These are phyloP conservation scores for Drosophila obscura DNA, from an alignment of 1,140 invertebrate species.

Conservation along the genomic window DNA sequence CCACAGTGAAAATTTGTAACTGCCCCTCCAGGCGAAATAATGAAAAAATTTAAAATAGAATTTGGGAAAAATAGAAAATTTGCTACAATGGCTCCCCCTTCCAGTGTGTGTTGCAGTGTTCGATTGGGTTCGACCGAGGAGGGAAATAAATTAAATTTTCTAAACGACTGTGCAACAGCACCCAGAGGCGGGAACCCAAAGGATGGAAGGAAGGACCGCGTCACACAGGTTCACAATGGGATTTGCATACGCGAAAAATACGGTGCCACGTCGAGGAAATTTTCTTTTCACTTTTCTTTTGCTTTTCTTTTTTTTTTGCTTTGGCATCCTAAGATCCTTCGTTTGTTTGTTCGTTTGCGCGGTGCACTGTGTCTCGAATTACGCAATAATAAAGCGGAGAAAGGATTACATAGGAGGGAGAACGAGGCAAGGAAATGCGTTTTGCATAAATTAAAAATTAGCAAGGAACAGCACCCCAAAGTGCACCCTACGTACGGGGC, in stretches of 20 bases:
- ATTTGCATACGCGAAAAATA: conserved; percentile 78
- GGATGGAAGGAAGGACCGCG: conserved; percentile 21
- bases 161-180: conserved; percentile 73
- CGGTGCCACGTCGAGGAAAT: conserved; percentile 45
- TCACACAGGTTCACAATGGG: conserved; percentile 75
- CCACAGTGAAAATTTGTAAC: conserved; percentile 48
- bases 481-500: conserved; percentile 26
- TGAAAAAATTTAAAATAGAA: conserved; percentile 62
- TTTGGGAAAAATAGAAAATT: conserved; percentile 71
- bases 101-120: background rate
- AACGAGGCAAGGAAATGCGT: conserved; percentile 47
- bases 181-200: conserved; percentile 37
- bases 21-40: conserved; percentile 61
- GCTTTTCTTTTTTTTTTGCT: conserved; percentile 18
- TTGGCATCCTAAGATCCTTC: conserved; percentile 2
- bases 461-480: conserved; percentile 53
- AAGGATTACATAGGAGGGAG: conserved; percentile 5
- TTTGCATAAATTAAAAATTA: conserved; percentile 83
- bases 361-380: conserved; percentile 62
- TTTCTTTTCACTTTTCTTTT: conserved; percentile 62
- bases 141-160: conserved; percentile 81
- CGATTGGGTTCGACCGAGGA: conserved; percentile 7
- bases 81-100: conserved; percentile 48
- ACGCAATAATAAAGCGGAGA: conserved; percentile 61
- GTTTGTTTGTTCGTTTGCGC: too few species aligned